Base-by-base conservation (phyloP, 2,113 vertebrate species). In the Meleagris gallopavo region DNA sequence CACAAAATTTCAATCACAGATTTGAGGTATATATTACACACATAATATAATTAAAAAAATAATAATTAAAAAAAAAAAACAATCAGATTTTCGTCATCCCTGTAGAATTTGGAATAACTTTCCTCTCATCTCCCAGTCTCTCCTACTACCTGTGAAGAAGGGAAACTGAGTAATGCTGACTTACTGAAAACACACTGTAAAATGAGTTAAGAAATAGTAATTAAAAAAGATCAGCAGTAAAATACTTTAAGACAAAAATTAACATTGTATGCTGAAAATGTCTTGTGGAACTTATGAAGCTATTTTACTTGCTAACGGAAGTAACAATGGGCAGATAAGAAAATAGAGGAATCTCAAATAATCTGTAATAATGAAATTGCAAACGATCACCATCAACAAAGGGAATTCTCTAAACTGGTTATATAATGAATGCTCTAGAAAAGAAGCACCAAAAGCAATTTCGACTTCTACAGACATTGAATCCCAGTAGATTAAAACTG, bases 401-500 rank as follows among this genome's bases (percentile, higher is more conserved):
- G 16, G 15, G 27, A 90, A 22, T 92, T 84, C 30, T 92, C 48
- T 36, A 69, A 88, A 79, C 4, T 1, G 2, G n/a, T 50, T 83
- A 40, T 20, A 83, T 9, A 89, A 60, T 50, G 24, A 96, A 74
- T 30, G 54, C 27, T 87, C 45, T 67, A 73, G 64, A 74, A 57
- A 86, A 90, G 6, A 86, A 66, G 50, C 2, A 38, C 54, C 87
- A n/a, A 75, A 86, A 91, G 34, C n/a, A 70, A 36, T 40, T 85
- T 60, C 55, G 22, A 61, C 5, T 1, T 83, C 69, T 57, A 89
- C 4, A 16, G 54, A 25, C 57, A 80, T 30, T 77, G 61, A 60
- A 78, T 93, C 25, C 52, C 81, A 80, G 54, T 78, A 90, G 77
- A 95, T 78, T 73, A 52, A 88, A 75, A 74, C 5, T 36, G 75